Base-by-base conservation (phyloP, 2,888 invertebrate species). In the Acronicta aceris region DNA sequence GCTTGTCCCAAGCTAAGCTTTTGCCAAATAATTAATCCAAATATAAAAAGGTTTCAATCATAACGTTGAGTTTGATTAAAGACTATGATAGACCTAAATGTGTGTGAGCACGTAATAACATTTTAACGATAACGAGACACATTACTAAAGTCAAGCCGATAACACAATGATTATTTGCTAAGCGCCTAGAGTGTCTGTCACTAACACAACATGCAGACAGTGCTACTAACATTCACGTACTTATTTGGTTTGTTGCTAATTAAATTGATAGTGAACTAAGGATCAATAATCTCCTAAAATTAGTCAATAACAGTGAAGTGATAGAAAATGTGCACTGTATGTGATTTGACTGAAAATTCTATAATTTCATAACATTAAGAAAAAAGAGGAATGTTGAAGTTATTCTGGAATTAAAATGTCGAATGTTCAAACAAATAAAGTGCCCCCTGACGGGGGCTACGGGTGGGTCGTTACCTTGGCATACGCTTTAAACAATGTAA, bases 391-490 rank as follows among this genome's bases (percentile, higher is more conserved):
- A 85, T 82, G 81, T 85, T 81, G 78, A 71, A 71, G 74, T 71
- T 73, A 63, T 67, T 59, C 59, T 55, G 64, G 59, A 49, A 38
- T 71, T 59, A 86, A 59, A 66, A 93, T 92, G 91, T 80, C 86
- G 64, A 86, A 81, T 64, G 75, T 71, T 60, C 81, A 78, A 73
- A 81, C 74, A 63, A 85, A 85, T 56, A 93, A 92, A 79, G 91
- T 95, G 62, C 95, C 96, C 40, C 96, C 96, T 0, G 96, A 96
- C 78, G 96, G 96, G 64, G 96, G 96, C 13, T 96, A 96, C 85
- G 96, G 96, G 13, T 96, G 96, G 96, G 89, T 96, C 33, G 93
- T 96, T 48, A 95, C 96, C 12, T 82, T 95, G 53, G 96, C 95
- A 0, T 95, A 93, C 72, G 96, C 95, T 36, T 79, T 96, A 16